phyloP scores from a whole-genome alignment of 2,113 vertebrate species.

The Poeciliopsis occidentalis region DNA sequence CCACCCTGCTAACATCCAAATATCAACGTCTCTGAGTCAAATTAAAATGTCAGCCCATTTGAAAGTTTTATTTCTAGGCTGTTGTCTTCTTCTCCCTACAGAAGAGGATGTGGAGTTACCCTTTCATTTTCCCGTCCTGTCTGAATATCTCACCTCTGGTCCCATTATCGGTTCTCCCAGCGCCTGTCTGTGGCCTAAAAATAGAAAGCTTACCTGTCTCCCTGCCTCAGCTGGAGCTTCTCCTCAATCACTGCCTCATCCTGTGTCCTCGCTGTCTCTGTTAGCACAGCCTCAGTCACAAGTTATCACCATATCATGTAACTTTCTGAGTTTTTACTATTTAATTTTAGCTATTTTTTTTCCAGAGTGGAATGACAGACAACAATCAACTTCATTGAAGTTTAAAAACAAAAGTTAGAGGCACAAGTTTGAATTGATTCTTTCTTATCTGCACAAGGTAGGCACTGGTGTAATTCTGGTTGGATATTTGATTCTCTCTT shows the following conservation, averaged over 20 bases:
- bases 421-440: background rate
- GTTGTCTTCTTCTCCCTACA: background rate
- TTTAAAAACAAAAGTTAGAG: background rate
- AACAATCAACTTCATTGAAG: too few relatives aligned
- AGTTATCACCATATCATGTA: too few relatives aligned
- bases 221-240: constrained; percentile 13
- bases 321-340: too few relatives aligned
- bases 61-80: background rate
- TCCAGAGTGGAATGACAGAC: too few relatives aligned
- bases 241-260: constrained; percentile 21
- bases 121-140: constrained; percentile 5
- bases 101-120: constrained; percentile 15
- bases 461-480: background rate
- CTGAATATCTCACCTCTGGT: constrained; percentile 36
- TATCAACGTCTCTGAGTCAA: constrained; percentile 22
- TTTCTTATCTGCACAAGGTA: background rate
- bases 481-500: background rate
- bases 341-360: too few relatives aligned
- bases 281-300: too few relatives aligned
- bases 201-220: constrained; percentile 29
- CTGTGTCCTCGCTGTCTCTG: background rate
- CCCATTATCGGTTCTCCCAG: constrained; percentile 18
- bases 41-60: constrained; percentile 30
- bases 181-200: constrained; percentile 35
- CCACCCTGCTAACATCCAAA: constrained; percentile 46